Evolutionary conservation across 1,140 invertebrate species (phyloP).

Genomic region (Drosophila tristis): DNA sequence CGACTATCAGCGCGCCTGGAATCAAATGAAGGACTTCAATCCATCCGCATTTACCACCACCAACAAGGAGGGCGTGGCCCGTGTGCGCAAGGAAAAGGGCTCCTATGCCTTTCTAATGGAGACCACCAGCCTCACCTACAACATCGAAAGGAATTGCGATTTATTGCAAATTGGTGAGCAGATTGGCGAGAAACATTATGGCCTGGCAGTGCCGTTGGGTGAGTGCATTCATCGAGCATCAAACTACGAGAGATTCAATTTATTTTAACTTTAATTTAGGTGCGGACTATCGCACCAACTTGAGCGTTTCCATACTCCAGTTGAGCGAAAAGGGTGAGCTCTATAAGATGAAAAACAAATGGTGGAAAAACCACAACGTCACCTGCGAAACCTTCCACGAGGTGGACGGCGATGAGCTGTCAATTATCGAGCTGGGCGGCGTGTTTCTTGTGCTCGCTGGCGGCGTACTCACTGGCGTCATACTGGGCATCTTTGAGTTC

Average conservation of each 20-base stretch:
- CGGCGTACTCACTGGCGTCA: slow-evolving; percentile 87
- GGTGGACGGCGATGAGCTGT: slow-evolving; percentile 84
- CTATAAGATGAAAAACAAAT: slow-evolving; percentile 91
- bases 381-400: slow-evolving; percentile 60
- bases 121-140: slow-evolving; percentile 92
- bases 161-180: slow-evolving; percentile 91
- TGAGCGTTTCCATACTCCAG: slow-evolving; percentile 90
- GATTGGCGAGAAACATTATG: slow-evolving; percentile 94
- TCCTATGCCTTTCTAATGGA: slow-evolving; percentile 94
- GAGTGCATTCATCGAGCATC: slow-evolving; percentile 4
- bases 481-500: slow-evolving; percentile 91
- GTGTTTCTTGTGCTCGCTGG: slow-evolving; percentile 89
- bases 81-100: slow-evolving; percentile 88
- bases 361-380: slow-evolving; percentile 90
- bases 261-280: slow-evolving; percentile 20
- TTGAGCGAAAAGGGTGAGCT: slow-evolving; percentile 93
- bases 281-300: slow-evolving; percentile 87
- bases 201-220: slow-evolving; percentile 91
- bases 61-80: slow-evolving; percentile 93
- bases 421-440: slow-evolving; percentile 89
- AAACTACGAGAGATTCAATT: not conserved
- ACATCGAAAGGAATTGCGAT: slow-evolving; percentile 90
- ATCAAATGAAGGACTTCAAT: slow-evolving; percentile 91
- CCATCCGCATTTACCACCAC: slow-evolving; percentile 92
- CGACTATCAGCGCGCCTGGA: slow-evolving; percentile 90